Conservation (phyloP, 2,888 invertebrate genomes). For the Drosophila nigricruria region DNA sequence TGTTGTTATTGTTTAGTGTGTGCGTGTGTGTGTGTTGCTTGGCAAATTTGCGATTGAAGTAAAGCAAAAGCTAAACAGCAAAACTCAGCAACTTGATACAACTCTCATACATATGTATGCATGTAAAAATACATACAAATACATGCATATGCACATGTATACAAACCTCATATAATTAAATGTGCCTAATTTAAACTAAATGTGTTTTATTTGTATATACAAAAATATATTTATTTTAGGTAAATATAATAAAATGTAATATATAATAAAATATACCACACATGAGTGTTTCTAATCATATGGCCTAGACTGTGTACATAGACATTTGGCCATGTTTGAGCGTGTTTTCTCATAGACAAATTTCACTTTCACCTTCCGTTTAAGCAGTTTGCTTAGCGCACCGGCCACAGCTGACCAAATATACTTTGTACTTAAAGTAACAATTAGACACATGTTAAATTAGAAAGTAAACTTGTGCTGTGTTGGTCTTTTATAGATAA, state of each 20-base stretch:
- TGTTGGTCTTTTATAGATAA: background rate
- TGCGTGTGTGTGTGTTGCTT: conserved; percentile 25
- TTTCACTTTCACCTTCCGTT: conserved; percentile 76
- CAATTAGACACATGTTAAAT: conserved; percentile 50
- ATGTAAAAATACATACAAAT: background rate
- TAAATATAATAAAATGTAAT: background rate
- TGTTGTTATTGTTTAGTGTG: conserved; percentile 29
- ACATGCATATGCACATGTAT: background rate
- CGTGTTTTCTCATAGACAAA: conserved; percentile 37
- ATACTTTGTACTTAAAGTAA: conserved; percentile 50
- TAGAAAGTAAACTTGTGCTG: conserved; percentile 57
- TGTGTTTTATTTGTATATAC: background rate
- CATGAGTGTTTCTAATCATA: background rate
- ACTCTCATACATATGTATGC: conserved; percentile 14
- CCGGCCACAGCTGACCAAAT: conserved; percentile 54
- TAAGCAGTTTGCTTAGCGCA: conserved; percentile 53
- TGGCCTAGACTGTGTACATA: background rate
- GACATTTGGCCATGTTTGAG: conserved; percentile 16
- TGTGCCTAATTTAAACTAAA: background rate
- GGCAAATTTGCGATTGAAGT: conserved; percentile 50
- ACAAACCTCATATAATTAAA: background rate
- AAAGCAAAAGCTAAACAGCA: conserved; percentile 42
- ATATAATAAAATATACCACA: background rate
- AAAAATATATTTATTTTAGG: background rate
- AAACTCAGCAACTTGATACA: conserved; percentile 49